These are phyloP conservation scores for Phenacoccus solenopsis DNA, from an alignment of 1,140 invertebrate species.

Conservation along the genomic window DNA sequence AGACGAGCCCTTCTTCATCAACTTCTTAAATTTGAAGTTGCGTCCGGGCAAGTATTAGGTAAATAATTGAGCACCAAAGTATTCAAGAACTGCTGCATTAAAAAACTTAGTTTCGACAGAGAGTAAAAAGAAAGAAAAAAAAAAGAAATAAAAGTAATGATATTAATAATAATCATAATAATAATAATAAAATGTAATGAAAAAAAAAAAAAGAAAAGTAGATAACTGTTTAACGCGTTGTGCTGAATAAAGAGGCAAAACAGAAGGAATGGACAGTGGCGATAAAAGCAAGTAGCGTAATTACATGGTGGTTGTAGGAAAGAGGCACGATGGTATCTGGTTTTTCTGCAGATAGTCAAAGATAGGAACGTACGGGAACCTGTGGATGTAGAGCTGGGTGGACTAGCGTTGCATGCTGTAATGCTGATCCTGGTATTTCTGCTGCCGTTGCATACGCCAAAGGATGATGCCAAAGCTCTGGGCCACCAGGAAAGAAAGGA, in stretches of 20 bases:
- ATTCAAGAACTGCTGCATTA: too few relatives aligned
- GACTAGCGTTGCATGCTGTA: slow-evolving; percentile 78
- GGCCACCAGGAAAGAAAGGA: slow-evolving; percentile 77
- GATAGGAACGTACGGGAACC: slow-evolving; percentile 89
- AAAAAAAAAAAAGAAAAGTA: slow-evolving; percentile 9
- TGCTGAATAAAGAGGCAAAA: slow-evolving; percentile 10
- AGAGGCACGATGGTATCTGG: slow-evolving; percentile 26
- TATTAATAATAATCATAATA: not conserved
- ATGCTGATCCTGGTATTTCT: slow-evolving; percentile 62
- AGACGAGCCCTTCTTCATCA: too few relatives aligned
- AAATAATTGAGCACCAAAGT: too few relatives aligned
- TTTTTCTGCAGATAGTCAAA: slow-evolving; percentile 84
- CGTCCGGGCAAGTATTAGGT: too few relatives aligned
- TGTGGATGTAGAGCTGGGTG: slow-evolving; percentile 89
- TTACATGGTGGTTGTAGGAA: slow-evolving; percentile 29
- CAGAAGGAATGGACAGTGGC: slow-evolving; percentile 1
- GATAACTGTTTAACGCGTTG: not conserved
- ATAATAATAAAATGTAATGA: slow-evolving; percentile 9
- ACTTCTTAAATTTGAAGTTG: too few relatives aligned
- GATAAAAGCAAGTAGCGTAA: slow-evolving; percentile 18
- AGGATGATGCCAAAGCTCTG: slow-evolving; percentile 87
- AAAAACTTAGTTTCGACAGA: too few relatives aligned
- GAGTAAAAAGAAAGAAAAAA: not conserved
- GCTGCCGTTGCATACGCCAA: slow-evolving; percentile 70
- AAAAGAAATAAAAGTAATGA: not conserved